These are phyloP conservation scores for Magallana gigas DNA, from an alignment of 1,140 invertebrate genomes.

Conservation along the genomic window DNA sequence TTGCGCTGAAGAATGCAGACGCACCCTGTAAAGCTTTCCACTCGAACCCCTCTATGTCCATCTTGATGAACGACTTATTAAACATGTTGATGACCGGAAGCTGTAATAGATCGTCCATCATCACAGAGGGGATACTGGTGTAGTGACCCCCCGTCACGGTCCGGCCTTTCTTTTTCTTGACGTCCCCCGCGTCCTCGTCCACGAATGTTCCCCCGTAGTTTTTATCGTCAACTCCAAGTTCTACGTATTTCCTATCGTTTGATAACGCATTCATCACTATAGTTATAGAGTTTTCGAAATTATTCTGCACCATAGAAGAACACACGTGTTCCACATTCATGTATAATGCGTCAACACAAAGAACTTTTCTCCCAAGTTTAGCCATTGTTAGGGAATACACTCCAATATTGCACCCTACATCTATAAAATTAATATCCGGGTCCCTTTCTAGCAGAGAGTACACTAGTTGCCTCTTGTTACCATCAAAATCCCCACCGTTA, in stretches of 20 bases:
- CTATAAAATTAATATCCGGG: constrained; percentile 63
- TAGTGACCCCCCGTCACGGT: constrained; percentile 33
- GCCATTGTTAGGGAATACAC: constrained; percentile 70
- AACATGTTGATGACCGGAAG: constrained; percentile 48
- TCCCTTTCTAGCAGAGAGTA: constrained; percentile 32
- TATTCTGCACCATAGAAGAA: constrained; percentile 60
- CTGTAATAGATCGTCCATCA: constrained; percentile 64
- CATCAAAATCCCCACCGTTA: constrained; percentile 42
- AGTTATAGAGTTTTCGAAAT: constrained; percentile 57
- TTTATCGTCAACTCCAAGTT: constrained; percentile 54
- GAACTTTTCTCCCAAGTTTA: constrained; percentile 66
- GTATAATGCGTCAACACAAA: constrained; percentile 73
- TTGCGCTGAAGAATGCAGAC: constrained; percentile 60
- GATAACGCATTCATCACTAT: constrained; percentile 70
- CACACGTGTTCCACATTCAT: constrained; percentile 64
- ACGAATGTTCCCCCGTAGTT: constrained; percentile 71
- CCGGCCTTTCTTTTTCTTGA: constrained; percentile 42
- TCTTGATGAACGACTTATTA: constrained; percentile 60
- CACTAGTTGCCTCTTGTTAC: constrained; percentile 26
- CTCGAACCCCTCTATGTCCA: constrained; percentile 70
- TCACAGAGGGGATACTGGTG: constrained; percentile 47
- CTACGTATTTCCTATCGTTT: constrained; percentile 58
- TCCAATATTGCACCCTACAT: constrained; percentile 75
- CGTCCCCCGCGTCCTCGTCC: constrained; percentile 37
- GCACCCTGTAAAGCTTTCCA: constrained; percentile 61